Percentiles rank a stretch among this genome's conserved stretches.
Evolutionary conservation across 2,888 invertebrate species (phyloP).

Genomic region (Ecliptopera silaceata): DNA sequence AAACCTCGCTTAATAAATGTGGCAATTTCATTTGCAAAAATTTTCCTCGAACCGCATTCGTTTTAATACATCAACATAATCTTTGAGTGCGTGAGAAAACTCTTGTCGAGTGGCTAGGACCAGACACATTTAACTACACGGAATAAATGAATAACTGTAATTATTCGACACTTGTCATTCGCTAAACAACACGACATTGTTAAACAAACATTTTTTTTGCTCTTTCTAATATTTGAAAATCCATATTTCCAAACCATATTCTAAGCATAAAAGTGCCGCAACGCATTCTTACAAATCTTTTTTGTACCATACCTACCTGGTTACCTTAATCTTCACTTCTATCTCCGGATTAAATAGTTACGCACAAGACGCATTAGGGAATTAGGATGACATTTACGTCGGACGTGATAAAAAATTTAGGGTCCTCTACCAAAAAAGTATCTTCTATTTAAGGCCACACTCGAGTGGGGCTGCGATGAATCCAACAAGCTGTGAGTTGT

Average conservation of each 20-base stretch:
- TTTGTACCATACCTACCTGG: neutral
- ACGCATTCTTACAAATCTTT: neutral
- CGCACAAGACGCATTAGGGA: constrained; percentile 55
- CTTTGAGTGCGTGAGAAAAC: constrained; percentile 60
- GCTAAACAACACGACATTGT: no score
- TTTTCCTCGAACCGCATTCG: constrained; percentile 60
- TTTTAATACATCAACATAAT: constrained; percentile 76
- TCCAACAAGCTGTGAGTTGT: constrained; percentile 78
- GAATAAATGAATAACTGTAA: constrained; percentile 27
- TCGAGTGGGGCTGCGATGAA: constrained; percentile 67
- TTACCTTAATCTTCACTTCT: constrained; percentile 18
- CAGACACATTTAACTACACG: constrained; percentile 18
- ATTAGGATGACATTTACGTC: constrained; percentile 62
- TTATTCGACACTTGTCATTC: constrained; percentile 10
- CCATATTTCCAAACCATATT: neutral
- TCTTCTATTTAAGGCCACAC: constrained; percentile 69
- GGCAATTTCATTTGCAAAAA: constrained; percentile 71
- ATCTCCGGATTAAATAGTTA: constrained; percentile 40
- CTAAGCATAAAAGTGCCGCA: neutral
- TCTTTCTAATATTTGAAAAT: no score
- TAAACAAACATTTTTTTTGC: no score
- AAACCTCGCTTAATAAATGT: constrained; percentile 66
- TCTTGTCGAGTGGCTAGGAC: constrained; percentile 45
- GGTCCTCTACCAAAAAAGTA: constrained; percentile 66
- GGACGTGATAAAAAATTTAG: constrained; percentile 62